Conservation (phyloP, 1,140 invertebrate species). For the Drosophila simulans region DNA sequence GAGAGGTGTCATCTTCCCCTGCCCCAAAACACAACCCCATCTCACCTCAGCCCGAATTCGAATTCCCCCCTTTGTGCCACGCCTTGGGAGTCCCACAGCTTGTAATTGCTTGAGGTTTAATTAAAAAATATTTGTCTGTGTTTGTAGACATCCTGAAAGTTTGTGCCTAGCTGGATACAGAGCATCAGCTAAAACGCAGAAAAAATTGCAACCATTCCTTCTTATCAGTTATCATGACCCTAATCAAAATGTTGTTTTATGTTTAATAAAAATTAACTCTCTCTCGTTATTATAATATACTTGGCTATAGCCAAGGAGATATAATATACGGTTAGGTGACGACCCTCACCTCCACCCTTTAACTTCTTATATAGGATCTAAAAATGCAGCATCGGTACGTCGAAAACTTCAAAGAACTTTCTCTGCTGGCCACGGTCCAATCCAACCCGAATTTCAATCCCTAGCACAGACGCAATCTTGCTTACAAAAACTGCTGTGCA, state of each 20-base stretch:
- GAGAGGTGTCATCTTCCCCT: conserved; percentile 58
- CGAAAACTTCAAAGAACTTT: conserved; percentile 12
- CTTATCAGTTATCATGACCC: background rate
- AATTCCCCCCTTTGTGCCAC: conserved; percentile 41
- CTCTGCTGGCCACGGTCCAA: conserved; percentile 3
- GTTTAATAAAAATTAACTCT: background rate
- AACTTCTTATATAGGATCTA: no score
- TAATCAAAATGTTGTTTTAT: background rate
- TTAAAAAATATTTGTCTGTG: conserved; percentile 75
- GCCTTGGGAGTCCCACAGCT: conserved; percentile 60
- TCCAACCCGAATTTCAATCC: conserved; percentile 9
- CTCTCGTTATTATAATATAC: no score
- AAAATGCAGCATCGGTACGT: background rate
- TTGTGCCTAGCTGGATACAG: background rate
- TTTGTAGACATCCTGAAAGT: conserved; percentile 12
- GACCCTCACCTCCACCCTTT: no score
- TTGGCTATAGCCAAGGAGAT: background rate
- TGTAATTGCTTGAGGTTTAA: conserved; percentile 81
- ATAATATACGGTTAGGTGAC: no score
- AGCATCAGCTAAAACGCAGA: background rate
- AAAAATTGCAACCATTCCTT: no score
- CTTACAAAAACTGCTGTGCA: conserved; percentile 60
- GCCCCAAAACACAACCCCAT: conserved; percentile 16
- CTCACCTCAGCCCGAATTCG: conserved; percentile 20
- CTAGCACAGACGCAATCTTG: conserved; percentile 2